Evolutionary conservation across 2,113 vertebrate genomes (phyloP).

Genomic region (Struthio camelus): DNA sequence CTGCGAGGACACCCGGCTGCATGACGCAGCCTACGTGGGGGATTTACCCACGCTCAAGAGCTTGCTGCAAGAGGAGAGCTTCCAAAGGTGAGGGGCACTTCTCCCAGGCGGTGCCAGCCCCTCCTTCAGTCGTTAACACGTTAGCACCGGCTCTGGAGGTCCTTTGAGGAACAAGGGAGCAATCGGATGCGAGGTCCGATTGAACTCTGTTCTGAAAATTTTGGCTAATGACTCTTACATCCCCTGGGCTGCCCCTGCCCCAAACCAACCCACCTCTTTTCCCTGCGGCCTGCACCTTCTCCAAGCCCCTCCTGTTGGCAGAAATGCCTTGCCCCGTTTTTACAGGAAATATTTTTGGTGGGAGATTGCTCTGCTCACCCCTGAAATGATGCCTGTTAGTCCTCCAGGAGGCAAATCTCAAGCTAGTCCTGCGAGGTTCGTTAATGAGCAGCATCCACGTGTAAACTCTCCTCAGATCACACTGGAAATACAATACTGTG

Average conservation of each 20-base stretch:
- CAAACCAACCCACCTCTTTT: too few relatives aligned
- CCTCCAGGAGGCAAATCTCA: not conserved
- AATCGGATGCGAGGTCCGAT: not conserved
- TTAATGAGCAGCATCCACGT: accelerated
- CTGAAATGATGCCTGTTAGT: not conserved
- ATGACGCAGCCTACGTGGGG: constrained; percentile 90
- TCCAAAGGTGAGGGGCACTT: constrained; percentile 79
- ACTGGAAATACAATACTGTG: not conserved
- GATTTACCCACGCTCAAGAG: constrained; percentile 87
- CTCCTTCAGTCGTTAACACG: not conserved
- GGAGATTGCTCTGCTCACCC: not conserved
- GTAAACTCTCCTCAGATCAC: not conserved
- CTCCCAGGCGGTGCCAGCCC: not conserved
- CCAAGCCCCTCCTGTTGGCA: not conserved
- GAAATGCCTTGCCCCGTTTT: not conserved
- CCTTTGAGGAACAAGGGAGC: not conserved
- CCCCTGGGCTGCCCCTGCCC: not conserved
- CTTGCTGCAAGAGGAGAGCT: constrained; percentile 87
- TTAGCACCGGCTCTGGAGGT: not conserved
- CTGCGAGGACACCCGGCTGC: constrained; percentile 88
- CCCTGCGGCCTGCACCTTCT: not conserved
- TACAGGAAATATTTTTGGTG: not conserved
- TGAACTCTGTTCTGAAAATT: not conserved
- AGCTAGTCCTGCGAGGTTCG: not conserved
- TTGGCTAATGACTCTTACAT: not conserved